These are phyloP conservation scores for Drosophila mimica DNA, from an alignment of 2,888 invertebrate species.

Conservation along the genomic window DNA sequence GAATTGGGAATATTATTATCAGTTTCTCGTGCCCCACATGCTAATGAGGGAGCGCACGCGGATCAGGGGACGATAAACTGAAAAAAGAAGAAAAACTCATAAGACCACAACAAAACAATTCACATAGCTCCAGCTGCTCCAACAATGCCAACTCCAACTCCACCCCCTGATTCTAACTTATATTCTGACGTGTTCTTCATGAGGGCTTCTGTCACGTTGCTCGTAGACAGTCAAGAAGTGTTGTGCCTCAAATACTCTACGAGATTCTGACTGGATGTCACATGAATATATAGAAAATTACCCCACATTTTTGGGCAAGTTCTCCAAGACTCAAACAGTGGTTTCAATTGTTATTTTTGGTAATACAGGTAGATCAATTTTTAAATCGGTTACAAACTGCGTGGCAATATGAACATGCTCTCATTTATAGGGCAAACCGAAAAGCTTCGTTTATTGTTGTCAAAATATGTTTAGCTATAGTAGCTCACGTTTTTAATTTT, in stretches of 20 bases:
- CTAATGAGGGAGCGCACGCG: conserved; percentile 62
- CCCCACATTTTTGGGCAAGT: neutral
- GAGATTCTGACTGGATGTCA: neutral
- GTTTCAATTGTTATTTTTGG: neutral
- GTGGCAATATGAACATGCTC: neutral
- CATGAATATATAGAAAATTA: neutral
- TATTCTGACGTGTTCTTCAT: conserved; percentile 17
- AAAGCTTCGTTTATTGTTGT: conserved; percentile 65
- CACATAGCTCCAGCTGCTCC: conserved; percentile 53
- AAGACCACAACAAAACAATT: conserved; percentile 57
- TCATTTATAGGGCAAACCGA: conserved; percentile 10
- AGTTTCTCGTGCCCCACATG: conserved; percentile 71
- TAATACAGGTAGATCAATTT: neutral
- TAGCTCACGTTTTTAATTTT: conserved; percentile 78
- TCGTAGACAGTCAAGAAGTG: conserved; percentile 38
- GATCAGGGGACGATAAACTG: conserved; percentile 41
- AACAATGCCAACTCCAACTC: conserved; percentile 11
- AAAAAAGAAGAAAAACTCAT: conserved; percentile 68
- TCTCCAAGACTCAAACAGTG: neutral
- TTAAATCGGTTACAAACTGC: neutral
- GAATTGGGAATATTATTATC: conserved; percentile 57
- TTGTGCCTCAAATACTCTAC: conserved; percentile 13
- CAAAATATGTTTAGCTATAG: conserved; percentile 61
- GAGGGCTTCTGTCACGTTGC: conserved; percentile 65
- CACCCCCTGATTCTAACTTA: conserved; percentile 9